These are phyloP conservation scores for Geotrupes spiniger DNA, from an alignment of 2,888 invertebrate species.

Conservation along the genomic window DNA sequence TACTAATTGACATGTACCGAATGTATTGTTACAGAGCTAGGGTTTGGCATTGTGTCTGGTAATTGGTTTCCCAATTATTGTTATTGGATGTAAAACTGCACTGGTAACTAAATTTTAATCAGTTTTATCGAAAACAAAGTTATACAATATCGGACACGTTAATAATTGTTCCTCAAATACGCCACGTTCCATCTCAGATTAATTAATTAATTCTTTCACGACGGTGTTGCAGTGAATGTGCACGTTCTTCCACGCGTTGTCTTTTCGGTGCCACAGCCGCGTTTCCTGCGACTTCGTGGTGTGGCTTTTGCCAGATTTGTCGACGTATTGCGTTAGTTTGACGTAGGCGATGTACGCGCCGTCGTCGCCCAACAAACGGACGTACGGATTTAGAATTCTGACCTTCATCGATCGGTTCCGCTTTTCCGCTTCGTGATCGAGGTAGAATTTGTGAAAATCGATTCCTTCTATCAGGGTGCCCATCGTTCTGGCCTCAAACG, in stretches of 20 bases:
- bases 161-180: too few relatives aligned
- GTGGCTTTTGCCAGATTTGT: conserved; percentile 8
- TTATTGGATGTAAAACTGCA: too few relatives aligned
- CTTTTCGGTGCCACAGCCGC: conserved; percentile 13
- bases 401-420: conserved; percentile 13
- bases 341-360: conserved; percentile 14
- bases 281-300: conserved; percentile 12
- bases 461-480: conserved; percentile 17
- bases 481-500: conserved; percentile 15
- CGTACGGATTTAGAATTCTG: conserved; percentile 13
- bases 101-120: too few relatives aligned
- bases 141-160: too few relatives aligned
- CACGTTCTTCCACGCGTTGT: conserved; percentile 18
- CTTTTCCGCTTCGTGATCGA: conserved; percentile 7
- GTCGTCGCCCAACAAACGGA: conserved; percentile 13
- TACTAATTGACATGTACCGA: too few relatives aligned
- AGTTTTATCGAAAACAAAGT: too few relatives aligned
- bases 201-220: too few relatives aligned
- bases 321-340: conserved; percentile 13
- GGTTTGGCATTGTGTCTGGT: too few relatives aligned
- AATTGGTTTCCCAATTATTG: too few relatives aligned
- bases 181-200: too few relatives aligned
- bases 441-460: conserved; percentile 18
- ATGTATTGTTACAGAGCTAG: too few relatives aligned
- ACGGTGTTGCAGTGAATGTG: conserved; percentile 8